phyloP scores from a whole-genome alignment of 2,888 invertebrate genomes.

The Coleophora deauratella region DNA sequence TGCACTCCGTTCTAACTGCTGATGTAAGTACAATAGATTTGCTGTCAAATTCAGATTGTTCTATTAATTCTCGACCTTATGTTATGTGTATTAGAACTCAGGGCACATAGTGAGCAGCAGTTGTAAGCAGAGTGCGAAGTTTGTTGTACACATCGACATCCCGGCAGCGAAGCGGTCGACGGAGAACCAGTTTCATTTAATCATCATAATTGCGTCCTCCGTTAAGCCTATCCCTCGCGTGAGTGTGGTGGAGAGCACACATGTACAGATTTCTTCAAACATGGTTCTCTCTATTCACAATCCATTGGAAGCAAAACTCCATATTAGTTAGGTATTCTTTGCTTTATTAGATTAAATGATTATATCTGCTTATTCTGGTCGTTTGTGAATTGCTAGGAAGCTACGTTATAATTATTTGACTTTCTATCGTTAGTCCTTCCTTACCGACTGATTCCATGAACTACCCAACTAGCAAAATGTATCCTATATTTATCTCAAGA shows the following conservation, averaged over 20 bases:
- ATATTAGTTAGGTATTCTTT: conserved; percentile 5
- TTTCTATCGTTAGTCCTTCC: too few species aligned
- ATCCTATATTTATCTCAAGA: too few species aligned
- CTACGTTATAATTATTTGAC: too few species aligned
- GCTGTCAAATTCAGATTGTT: not conserved
- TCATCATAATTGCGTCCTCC: conserved; percentile 71
- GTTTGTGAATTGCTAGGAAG: too few species aligned
- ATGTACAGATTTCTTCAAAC: conserved; percentile 12
- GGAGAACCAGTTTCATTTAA: conserved; percentile 67
- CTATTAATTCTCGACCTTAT: conserved; percentile 4
- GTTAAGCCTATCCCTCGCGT: conserved; percentile 53
- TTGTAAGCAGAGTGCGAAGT: conserved; percentile 24
- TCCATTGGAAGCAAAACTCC: conserved; percentile 9
- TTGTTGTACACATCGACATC: conserved; percentile 41
- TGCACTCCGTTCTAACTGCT: conserved; percentile 14
- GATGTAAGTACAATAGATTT: conserved; percentile 4
- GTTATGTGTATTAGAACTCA: too few species aligned
- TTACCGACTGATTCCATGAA: too few species aligned
- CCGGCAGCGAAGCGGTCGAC: conserved; percentile 42
- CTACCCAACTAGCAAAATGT: too few species aligned
- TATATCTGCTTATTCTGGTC: too few species aligned
- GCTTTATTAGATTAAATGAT: too few species aligned
- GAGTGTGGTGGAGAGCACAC: conserved; percentile 31
- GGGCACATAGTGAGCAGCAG: not conserved
- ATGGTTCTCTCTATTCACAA: conserved; percentile 8